phyloP scores from a whole-genome alignment of 2,797 vertebrate genomes.

The Aphelocoma californica region DNA sequence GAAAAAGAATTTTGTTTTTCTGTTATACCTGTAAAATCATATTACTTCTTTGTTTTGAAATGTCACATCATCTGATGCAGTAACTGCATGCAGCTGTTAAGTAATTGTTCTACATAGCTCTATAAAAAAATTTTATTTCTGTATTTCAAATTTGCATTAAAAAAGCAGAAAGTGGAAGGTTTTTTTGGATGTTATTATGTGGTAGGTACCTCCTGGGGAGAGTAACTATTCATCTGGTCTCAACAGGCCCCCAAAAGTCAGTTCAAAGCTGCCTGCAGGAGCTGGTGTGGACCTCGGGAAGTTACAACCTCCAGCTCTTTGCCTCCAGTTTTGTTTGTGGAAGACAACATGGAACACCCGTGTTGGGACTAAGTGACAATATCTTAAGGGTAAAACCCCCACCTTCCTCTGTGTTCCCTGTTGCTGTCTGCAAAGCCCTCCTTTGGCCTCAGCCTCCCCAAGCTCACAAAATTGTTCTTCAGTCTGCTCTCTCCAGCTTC shows the following conservation, averaged over 20 bases:
- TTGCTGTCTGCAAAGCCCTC: not conserved
- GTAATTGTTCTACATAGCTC: not conserved
- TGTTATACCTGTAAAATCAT: not conserved
- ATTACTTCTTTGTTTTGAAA: not conserved
- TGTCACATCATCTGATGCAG: not conserved
- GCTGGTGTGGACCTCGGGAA: not conserved
- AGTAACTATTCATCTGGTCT: not conserved
- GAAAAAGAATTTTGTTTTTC: not conserved
- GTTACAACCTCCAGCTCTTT: not conserved
- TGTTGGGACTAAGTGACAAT: not conserved
- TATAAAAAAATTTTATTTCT: not conserved
- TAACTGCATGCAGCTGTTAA: slow-evolving; percentile 24
- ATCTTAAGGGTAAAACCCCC: not conserved
- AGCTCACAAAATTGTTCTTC: not conserved
- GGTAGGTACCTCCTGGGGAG: not conserved
- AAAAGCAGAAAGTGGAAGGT: not conserved
- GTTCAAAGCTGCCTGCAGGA: not conserved
- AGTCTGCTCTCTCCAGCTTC: not conserved
- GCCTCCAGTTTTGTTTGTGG: not conserved
- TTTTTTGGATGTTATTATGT: not conserved
- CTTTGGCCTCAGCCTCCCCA: not conserved
- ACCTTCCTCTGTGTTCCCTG: not conserved
- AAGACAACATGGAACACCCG: not conserved
- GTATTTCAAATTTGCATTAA: not conserved
- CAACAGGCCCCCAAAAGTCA: not conserved